Base-by-base conservation (phyloP, 1,140 invertebrate genomes). In the Zaprionus tsacasi region DNA sequence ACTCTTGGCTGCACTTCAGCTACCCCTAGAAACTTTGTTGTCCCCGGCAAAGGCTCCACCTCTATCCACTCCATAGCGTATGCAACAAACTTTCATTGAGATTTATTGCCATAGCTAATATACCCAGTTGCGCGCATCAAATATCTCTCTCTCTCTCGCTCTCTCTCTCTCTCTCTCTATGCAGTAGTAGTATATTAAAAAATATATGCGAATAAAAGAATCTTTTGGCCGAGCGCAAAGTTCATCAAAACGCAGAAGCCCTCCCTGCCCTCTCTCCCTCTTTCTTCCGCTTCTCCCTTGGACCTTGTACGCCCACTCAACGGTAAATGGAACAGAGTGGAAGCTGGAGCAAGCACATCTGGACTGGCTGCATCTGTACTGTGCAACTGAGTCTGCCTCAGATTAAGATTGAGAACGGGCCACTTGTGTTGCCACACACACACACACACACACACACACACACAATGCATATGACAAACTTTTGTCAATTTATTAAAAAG, bases 401-500 rank as follows among this genome's bases (percentile, higher is more conserved):
- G 55, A 60, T 70, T 33, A 50, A 58, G 48, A 59, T 75, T 66
- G 71, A 60, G 82, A 85, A 78, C 56, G 79, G 76, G 82, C 71
- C 79, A 79, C 83, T 88, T 72, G 66, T 38, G 70, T 58, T 76
- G 68, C 36, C 80, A 69, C 27, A 30, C 27, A 88, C 21, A 21
- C 21, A 21, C 21, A 21, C 21, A 21, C 21, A 21, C 21, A 21
- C 21, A 21, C 21, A 21, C 21, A 21, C 21, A 21, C 21, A 21
- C 21, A 88, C 83, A 88, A 88, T 88, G 85, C 85, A 89, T 88
- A 88, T 88, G 85, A 88, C 85, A 88, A 88, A 88, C 85, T 88
- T 88, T 88, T 88, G 85, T 88, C 85, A 88, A 88, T 88, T 88
- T 88, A 88, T 89, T 88, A 88, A 79, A 82, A 85, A 85, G 58